phyloP scores from a whole-genome alignment of 2,888 invertebrate genomes.

The Platypus cylindrus region DNA sequence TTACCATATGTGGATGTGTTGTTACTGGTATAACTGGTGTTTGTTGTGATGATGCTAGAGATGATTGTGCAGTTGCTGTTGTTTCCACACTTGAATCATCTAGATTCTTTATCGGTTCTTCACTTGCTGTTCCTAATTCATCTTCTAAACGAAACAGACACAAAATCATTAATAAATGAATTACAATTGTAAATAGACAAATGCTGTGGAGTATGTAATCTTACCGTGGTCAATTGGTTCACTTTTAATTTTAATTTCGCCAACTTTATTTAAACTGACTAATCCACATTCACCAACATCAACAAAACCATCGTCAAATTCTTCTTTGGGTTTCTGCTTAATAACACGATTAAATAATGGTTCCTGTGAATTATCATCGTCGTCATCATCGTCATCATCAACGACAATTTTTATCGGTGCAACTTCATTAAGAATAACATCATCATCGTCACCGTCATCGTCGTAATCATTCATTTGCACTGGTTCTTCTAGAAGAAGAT shows the following conservation, averaged over 20 bases:
- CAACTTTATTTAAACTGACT: constrained; percentile 45
- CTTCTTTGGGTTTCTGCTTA: constrained; percentile 38
- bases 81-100: no score
- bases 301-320: constrained; percentile 37
- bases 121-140: no score
- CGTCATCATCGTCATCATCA: constrained; percentile 42
- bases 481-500: constrained; percentile 1
- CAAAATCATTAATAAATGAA: no score
- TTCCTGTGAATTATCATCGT: constrained; percentile 8
- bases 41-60: constrained; percentile 1
- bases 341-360: constrained; percentile 19
- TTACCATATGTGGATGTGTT: constrained; percentile 43
- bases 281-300: constrained; percentile 32
- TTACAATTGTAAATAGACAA: no score
- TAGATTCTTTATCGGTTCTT: no score
- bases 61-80: background rate
- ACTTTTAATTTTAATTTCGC: constrained; percentile 50
- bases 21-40: constrained; percentile 21
- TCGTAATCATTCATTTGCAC: constrained; percentile 15
- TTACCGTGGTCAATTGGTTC: constrained; percentile 55
- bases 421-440: constrained; percentile 55
- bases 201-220: constrained; percentile 11
- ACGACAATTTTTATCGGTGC: constrained; percentile 52
- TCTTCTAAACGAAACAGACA: no score
- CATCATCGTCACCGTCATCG: constrained; percentile 49